phyloP scores from a whole-genome alignment of 2,888 invertebrate genomes.

The Beris chalybata region DNA sequence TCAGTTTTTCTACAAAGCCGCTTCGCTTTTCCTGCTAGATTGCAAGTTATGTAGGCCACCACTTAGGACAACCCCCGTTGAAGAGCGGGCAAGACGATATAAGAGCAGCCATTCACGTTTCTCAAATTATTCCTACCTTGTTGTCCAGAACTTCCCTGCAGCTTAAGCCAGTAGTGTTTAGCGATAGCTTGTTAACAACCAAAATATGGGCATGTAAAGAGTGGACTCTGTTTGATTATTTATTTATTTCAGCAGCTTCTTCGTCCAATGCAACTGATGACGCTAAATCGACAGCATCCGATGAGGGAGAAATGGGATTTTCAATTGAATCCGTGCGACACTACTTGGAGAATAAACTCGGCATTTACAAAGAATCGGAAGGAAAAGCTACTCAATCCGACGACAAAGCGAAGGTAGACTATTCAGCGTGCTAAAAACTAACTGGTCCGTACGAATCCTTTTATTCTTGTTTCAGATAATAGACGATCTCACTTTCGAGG shows the following conservation, averaged over 20 bases:
- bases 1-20: too few relatives aligned
- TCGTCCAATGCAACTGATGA: not conserved
- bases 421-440: not conserved
- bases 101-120: too few relatives aligned
- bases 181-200: too few relatives aligned
- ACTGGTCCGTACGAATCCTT: not conserved
- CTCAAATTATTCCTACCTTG: too few relatives aligned
- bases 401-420: slow-evolving; percentile 20
- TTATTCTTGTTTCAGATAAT: slow-evolving; percentile 59
- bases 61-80: too few relatives aligned
- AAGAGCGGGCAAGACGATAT: too few relatives aligned
- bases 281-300: not conserved
- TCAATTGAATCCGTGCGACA: slow-evolving; percentile 33
- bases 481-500: slow-evolving; percentile 72
- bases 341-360: slow-evolving; percentile 33
- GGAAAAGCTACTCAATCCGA: not conserved
- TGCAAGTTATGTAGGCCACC: too few relatives aligned
- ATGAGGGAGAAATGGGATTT: slow-evolving; percentile 18
- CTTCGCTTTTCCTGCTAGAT: too few relatives aligned
- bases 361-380: slow-evolving; percentile 23
- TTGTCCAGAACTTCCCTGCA: too few relatives aligned
- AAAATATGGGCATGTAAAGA: too few relatives aligned
- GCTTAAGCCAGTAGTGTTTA: too few relatives aligned
- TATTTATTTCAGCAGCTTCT: not conserved
- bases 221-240: not conserved